Evolutionary conservation across 2,888 invertebrate genomes (phyloP).

Genomic region (Amphipoea lucens): DNA sequence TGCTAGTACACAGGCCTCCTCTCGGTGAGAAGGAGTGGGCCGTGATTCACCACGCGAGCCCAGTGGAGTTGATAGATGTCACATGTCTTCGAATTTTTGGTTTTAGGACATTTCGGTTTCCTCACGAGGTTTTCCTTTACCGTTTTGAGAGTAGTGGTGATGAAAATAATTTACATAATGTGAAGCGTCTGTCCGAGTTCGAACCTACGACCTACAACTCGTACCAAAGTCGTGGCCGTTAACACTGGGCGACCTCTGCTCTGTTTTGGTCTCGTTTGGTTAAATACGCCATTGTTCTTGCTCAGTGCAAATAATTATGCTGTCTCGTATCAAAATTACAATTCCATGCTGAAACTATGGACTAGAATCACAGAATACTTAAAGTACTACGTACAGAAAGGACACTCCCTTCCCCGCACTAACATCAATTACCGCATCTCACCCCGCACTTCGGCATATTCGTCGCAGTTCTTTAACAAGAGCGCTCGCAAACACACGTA

Average conservation of each 20-base stretch:
- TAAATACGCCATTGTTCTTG: not conserved
- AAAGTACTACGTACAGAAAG: too few relatives aligned
- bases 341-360: too few relatives aligned
- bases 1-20: too few relatives aligned
- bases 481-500: too few relatives aligned
- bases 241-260: not conserved
- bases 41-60: not conserved
- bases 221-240: not conserved
- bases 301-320: not conserved
- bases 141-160: not conserved
- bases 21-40: too few relatives aligned
- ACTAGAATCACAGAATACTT: too few relatives aligned
- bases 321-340: too few relatives aligned
- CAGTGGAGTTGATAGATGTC: not conserved
- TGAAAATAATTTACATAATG: not conserved
- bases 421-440: too few relatives aligned
- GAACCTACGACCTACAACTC: not conserved
- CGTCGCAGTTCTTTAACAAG: too few relatives aligned
- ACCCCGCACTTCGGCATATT: too few relatives aligned
- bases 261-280: not conserved
- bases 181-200: not conserved
- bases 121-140: not conserved
- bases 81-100: not conserved
- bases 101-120: not conserved
- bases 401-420: too few relatives aligned